Conservation (phyloP, 2,888 invertebrate species). For the Caenorhabditis zanzibari region DNA sequence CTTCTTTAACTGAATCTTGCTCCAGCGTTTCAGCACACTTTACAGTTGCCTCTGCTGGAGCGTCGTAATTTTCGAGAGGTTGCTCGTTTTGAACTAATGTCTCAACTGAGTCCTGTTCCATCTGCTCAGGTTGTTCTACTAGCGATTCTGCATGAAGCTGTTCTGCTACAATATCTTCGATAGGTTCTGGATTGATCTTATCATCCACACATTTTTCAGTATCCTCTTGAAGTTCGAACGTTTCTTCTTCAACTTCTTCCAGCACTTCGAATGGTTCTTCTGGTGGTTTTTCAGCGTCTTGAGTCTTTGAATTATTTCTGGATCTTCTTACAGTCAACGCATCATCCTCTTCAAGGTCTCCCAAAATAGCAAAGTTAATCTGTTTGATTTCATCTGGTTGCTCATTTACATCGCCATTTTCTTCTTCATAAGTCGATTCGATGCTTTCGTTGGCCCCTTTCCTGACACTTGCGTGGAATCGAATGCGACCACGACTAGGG, state of each 20-base stretch:
- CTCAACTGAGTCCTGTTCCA: neutral
- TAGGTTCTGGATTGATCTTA: neutral
- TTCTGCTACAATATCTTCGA: conserved; percentile 40
- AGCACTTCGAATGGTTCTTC: conserved; percentile 24
- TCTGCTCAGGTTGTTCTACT: neutral
- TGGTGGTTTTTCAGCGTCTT: neutral
- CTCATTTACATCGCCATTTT: neutral
- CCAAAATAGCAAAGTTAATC: conserved; percentile 40
- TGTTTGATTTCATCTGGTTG: neutral
- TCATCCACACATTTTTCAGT: neutral
- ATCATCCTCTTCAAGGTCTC: conserved; percentile 35
- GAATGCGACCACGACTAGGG: conserved; percentile 43
- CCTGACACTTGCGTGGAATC: conserved; percentile 41
- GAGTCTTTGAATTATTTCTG: conserved; percentile 14
- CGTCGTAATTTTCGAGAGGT: too few species aligned
- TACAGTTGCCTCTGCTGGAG: neutral
- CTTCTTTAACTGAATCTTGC: neutral
- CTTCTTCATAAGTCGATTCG: neutral
- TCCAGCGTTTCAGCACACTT: neutral
- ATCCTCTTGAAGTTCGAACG: conserved; percentile 32
- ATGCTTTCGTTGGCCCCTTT: conserved; percentile 27
- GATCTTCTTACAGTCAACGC: conserved; percentile 8
- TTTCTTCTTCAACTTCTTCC: conserved; percentile 20
- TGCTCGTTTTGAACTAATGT: neutral
- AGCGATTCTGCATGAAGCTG: neutral